Percentiles rank a stretch among this genome's conserved stretches.
Evolutionary conservation across 2,797 vertebrate genomes (phyloP).

Genomic region (Heterohyrax brucei): DNA sequence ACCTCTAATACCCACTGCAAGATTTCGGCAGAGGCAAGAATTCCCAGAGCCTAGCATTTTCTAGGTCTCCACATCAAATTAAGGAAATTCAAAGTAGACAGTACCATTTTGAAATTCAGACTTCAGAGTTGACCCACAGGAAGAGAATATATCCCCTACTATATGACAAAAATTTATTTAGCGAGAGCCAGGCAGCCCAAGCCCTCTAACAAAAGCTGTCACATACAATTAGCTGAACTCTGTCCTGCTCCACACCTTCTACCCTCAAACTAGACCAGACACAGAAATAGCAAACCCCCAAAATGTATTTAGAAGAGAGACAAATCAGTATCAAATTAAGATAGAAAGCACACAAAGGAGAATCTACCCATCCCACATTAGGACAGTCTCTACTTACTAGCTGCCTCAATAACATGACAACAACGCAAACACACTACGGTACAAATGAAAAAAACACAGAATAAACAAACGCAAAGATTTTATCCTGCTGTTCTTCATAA

Average conservation of each 20-base stretch:
- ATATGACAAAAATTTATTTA: not conserved
- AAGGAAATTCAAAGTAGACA: conserved; percentile 41
- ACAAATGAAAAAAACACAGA: conserved; percentile 63
- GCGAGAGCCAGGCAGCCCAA: not conserved
- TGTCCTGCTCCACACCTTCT: not conserved
- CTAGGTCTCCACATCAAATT: not conserved
- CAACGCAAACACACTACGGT: conserved; percentile 6
- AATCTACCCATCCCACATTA: not conserved
- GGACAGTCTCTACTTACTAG: not conserved
- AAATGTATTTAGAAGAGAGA: conserved; percentile 41
- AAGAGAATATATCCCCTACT: not conserved
- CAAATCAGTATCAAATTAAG: not conserved
- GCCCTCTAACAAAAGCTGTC: conserved; percentile 16
- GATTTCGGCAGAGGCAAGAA: conserved; percentile 38
- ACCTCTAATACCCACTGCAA: not conserved
- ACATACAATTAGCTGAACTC: conserved; percentile 1
- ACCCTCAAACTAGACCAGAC: not conserved
- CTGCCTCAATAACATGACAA: conserved; percentile 26
- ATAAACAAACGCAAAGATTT: conserved; percentile 28
- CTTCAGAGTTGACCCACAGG: not conserved
- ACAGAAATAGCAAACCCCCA: conserved; percentile 38
- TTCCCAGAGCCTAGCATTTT: not conserved
- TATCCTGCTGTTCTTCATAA: conserved; percentile 19
- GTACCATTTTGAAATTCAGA: not conserved
- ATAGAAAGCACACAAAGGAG: not conserved